A percentile compares a stretch with the other conserved stretches of the same genome.
phyloP scores from a whole-genome alignment of 1,140 invertebrate genomes.

The Goniozus legneri region DNA sequence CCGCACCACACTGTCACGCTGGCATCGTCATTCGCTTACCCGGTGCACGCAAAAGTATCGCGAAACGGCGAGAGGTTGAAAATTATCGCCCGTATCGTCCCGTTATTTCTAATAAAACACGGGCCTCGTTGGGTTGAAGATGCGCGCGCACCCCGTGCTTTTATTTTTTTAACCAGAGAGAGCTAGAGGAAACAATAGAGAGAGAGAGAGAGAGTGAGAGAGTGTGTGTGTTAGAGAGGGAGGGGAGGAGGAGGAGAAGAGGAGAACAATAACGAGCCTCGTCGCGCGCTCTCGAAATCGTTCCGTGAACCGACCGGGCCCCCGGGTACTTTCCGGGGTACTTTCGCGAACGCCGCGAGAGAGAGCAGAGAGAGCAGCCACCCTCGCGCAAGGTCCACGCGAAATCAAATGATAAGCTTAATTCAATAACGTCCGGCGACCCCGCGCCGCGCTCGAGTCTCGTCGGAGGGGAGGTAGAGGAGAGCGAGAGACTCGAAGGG shows the following conservation, averaged over 20 bases:
- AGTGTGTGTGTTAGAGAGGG: neutral
- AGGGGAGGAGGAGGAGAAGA: neutral
- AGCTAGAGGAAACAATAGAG: neutral
- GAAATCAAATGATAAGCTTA: constrained; percentile 75
- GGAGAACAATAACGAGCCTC: constrained; percentile 1
- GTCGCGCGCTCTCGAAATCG: constrained; percentile 11
- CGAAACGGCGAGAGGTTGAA: too few relatives aligned
- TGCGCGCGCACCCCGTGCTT: too few relatives aligned
- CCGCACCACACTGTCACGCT: too few relatives aligned
- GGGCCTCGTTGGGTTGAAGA: too few relatives aligned
- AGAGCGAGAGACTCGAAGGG: constrained; percentile 12
- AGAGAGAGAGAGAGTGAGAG: neutral
- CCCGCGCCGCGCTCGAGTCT: constrained; percentile 32
- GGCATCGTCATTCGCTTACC: too few relatives aligned
- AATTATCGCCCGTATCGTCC: too few relatives aligned
- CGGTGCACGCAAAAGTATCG: too few relatives aligned
- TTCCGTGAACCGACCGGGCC: constrained; percentile 15
- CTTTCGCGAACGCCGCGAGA: neutral
- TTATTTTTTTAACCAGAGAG: too few relatives aligned
- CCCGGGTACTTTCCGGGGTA: constrained; percentile 10
- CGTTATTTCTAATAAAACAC: too few relatives aligned
- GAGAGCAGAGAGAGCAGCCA: neutral
- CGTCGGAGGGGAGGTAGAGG: constrained; percentile 2
- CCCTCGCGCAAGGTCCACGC: constrained; percentile 53
- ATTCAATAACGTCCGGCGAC: constrained; percentile 62